These are phyloP conservation scores for Zaprionus kolodkinae DNA, from an alignment of 1,140 invertebrate species.

Conservation along the genomic window DNA sequence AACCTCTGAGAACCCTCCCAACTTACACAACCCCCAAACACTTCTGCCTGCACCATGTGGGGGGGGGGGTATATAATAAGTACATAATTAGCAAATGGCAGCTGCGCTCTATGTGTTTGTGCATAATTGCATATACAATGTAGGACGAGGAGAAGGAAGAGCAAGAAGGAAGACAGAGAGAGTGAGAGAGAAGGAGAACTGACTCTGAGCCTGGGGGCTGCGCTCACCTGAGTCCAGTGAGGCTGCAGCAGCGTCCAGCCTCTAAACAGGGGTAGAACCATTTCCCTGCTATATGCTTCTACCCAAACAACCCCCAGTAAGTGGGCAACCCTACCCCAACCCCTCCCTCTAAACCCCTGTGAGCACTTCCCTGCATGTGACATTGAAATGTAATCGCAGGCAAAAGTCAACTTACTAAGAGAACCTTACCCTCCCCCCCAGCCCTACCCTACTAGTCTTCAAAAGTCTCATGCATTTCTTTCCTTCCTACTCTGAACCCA, in stretches of 20 bases:
- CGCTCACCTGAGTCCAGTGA: not conserved
- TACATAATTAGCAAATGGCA: slow-evolving; percentile 41
- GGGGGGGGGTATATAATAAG: slow-evolving; percentile 25
- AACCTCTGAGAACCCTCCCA: not conserved
- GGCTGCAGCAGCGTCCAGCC: too few relatives aligned
- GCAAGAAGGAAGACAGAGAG: not conserved
- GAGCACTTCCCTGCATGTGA: slow-evolving; percentile 3
- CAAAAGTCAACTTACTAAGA: too few relatives aligned
- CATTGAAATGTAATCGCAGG: slow-evolving; percentile 29
- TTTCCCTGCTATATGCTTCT: not conserved
- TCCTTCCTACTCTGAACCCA: too few relatives aligned
- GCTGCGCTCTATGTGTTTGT: not conserved
- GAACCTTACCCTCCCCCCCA: too few relatives aligned
- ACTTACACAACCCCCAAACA: not conserved
- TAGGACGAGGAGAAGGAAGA: not conserved
- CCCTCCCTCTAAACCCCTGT: not conserved
- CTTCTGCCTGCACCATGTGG: not conserved
- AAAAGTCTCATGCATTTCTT: too few relatives aligned
- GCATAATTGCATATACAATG: slow-evolving; percentile 5
- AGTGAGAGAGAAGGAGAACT: not conserved
- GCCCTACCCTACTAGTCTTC: too few relatives aligned
- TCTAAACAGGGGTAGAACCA: too few relatives aligned
- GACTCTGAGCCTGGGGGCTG: not conserved
- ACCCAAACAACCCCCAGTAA: slow-evolving; percentile 2
- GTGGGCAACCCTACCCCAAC: not conserved